Conservation (phyloP, 2,888 invertebrate species). For the Steinernema hermaphroditum region DNA sequence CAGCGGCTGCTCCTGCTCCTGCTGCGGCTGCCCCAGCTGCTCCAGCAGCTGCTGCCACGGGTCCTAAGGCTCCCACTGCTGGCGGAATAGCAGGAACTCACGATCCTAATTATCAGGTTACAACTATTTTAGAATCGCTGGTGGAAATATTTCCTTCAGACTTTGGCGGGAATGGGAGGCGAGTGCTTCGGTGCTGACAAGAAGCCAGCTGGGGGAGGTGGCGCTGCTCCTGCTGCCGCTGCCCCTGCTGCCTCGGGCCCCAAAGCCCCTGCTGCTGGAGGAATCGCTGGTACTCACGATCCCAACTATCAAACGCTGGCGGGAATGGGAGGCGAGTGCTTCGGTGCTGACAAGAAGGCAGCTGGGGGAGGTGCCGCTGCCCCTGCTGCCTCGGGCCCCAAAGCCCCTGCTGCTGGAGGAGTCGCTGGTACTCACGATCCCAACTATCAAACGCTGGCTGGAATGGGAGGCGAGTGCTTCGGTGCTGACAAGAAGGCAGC, state of each 20-base stretch:
- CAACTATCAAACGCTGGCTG: constrained; percentile 34
- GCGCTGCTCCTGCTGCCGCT: background rate
- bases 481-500: constrained; percentile 35
- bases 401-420: constrained; percentile 9
- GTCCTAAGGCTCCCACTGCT: constrained; percentile 4
- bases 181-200: constrained; percentile 34
- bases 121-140: background rate
- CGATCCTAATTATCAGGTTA: constrained; percentile 38
- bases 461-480: constrained; percentile 32
- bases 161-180: constrained; percentile 32
- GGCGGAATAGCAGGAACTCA: constrained; percentile 28
- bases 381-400: background rate
- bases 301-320: constrained; percentile 36
- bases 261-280: constrained; percentile 15
- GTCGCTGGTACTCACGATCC: constrained; percentile 25
- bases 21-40: background rate
- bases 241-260: background rate
- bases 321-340: constrained; percentile 30
- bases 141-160: background rate
- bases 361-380: constrained; percentile 24
- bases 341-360: constrained; percentile 36
- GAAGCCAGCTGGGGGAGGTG: constrained; percentile 33
- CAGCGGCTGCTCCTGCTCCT: too few relatives aligned
- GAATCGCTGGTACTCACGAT: constrained; percentile 32
- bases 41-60: background rate